Conservation (phyloP, 2,888 invertebrate species). For the Ephialtes manifestator region DNA sequence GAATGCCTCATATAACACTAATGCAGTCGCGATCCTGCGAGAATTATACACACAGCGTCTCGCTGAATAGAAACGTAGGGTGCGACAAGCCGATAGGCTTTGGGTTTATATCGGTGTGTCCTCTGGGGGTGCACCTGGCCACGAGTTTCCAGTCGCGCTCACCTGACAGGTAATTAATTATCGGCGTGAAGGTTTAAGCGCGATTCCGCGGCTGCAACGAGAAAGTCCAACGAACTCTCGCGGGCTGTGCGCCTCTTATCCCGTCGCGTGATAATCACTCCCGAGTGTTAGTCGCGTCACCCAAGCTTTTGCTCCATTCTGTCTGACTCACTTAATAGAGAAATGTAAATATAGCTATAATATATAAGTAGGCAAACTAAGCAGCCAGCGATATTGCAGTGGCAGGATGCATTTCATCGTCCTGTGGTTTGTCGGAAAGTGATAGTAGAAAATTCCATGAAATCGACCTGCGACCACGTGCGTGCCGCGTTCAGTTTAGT, state of each 20-base stretch:
- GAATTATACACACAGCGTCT: background rate
- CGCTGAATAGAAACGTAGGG: slow-evolving; percentile 63
- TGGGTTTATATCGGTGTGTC: slow-evolving; percentile 10
- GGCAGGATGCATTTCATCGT: background rate
- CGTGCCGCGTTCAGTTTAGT: background rate
- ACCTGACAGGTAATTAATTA: slow-evolving; percentile 78
- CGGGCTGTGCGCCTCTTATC: slow-evolving; percentile 74
- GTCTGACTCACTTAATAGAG: slow-evolving; percentile 2
- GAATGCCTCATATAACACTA: background rate
- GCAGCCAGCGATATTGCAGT: too few relatives aligned
- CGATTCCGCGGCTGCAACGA: slow-evolving; percentile 38
- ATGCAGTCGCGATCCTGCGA: slow-evolving; percentile 18
- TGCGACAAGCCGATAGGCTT: slow-evolving; percentile 20
- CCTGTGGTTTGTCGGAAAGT: background rate
- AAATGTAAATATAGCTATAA: slow-evolving; percentile 12
- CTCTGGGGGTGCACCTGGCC: slow-evolving; percentile 8
- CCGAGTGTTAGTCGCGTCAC: slow-evolving; percentile 66
- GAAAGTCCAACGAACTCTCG: slow-evolving; percentile 80
- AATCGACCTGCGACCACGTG: background rate
- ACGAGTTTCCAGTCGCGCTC: slow-evolving; percentile 57
- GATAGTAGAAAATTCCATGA: background rate
- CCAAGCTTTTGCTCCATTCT: slow-evolving; percentile 31
- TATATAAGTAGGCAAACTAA: too few relatives aligned
- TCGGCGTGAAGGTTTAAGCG: slow-evolving; percentile 72
- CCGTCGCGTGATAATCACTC: slow-evolving; percentile 82